Evolutionary conservation across 2,888 invertebrate genomes (phyloP), one percentile per base, ranked within the genome.

Genomic region (Eustalomyia histrio): DNA sequence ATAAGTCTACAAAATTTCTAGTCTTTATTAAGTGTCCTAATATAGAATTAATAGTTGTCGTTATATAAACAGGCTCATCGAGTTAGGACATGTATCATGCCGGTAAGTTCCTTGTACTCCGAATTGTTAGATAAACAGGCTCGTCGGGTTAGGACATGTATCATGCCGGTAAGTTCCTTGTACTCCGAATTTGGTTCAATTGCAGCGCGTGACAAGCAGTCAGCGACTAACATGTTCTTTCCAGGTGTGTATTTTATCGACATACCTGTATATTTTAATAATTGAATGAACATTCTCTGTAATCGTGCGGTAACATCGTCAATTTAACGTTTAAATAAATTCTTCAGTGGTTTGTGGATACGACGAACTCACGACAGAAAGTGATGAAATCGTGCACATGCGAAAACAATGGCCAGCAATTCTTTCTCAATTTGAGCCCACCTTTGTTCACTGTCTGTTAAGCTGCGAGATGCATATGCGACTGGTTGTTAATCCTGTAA

Each of bases 331-430:
- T 86, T 86, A 61, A 86, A 73, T 64, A 87, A 83, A 12, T 72
- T 67, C 21, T 86, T 85, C 21, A 87, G 60, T 8, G 86, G 86
- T 61, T 87, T 87, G 74, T 87, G 86, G 83, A 17, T 1, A 69
- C 17, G 10, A 21, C 18, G 4, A 69, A 16, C 18, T 60, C 17
- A 16, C 60, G 2, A 60, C 12, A 47, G 87, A 39, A 85, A 65
- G 52, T 29, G 14, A 65, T 65, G 47, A 29, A 65, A 65, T n/a
- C 43, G 50, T 24, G 18, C 24, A 21, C 52, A 65, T 9, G 65
- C 52, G 10, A 65, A 65, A 1, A 65, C 65, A 3, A 65, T 24
- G 5, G 52, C 55, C 14, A 43, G 14, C 5, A 43, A 14, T 5
- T 43, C 43, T 14, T 43, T 84, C 67, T 85, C 84, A 21, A 83